Conservation (phyloP, 2,888 invertebrate species). For the Tipula confusa region DNA sequence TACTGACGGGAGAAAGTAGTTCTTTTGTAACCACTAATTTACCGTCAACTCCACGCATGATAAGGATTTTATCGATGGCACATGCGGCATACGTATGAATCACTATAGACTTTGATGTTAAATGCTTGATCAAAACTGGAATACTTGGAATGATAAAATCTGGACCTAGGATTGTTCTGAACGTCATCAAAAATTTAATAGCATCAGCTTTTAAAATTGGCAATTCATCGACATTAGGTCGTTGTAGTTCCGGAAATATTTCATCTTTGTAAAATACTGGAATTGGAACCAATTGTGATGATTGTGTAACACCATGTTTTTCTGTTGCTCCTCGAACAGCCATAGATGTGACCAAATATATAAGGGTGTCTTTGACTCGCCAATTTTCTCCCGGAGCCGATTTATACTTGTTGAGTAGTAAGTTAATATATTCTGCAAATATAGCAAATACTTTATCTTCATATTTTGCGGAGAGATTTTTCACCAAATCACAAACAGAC, state of each 20-base stretch:
- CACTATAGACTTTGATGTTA: conserved; percentile 73
- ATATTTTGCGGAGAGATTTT: conserved; percentile 81
- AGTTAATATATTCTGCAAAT: conserved; percentile 77
- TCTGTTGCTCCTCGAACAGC: conserved; percentile 85
- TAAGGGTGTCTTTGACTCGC: conserved; percentile 93
- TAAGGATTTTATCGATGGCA: conserved; percentile 81
- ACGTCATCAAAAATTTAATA: conserved; percentile 94
- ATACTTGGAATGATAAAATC: conserved; percentile 70
- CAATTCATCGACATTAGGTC: conserved; percentile 71
- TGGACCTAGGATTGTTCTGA: conserved; percentile 81
- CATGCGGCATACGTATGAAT: conserved; percentile 95
- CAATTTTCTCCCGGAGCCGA: conserved; percentile 74
- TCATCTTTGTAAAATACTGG: conserved; percentile 84
- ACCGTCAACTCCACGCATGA: conserved; percentile 62
- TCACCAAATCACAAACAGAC: conserved; percentile 95
- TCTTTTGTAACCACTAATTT: conserved; percentile 54
- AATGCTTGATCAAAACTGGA: conserved; percentile 73
- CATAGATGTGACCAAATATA: conserved; percentile 93
- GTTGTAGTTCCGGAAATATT: conserved; percentile 78
- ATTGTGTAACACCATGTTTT: conserved; percentile 86
- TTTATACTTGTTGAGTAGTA: conserved; percentile 63
- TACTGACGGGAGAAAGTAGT: conserved; percentile 63
- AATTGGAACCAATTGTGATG: conserved; percentile 84
- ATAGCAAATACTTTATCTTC: conserved; percentile 83
- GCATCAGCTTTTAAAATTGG: conserved; percentile 95